phyloP scores from a whole-genome alignment of 64 coral and sea anemone genomes.

The Pocillopora verrucosa region DNA sequence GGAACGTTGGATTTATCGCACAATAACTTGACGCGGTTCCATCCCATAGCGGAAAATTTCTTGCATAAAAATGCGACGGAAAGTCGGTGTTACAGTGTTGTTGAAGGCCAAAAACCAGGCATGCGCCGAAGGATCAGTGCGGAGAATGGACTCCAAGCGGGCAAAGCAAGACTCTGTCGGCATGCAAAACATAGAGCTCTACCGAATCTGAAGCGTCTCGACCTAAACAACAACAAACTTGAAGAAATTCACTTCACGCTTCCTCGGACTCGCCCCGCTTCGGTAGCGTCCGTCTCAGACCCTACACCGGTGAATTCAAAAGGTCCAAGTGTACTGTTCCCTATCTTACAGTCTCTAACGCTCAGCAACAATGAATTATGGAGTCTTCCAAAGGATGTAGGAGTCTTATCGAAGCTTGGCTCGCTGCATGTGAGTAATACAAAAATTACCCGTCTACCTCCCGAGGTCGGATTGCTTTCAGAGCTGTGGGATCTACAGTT shows the following conservation, averaged over 20 bases:
- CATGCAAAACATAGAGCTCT: slow-evolving; percentile 80
- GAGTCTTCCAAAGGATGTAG: slow-evolving; percentile 66
- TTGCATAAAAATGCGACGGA: slow-evolving; percentile 4
- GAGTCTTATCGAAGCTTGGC: slow-evolving; percentile 78
- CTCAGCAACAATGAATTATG: slow-evolving; percentile 67
- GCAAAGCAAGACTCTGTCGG: slow-evolving; percentile 61
- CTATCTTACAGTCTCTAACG: slow-evolving; percentile 81
- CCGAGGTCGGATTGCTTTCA: slow-evolving; percentile 82
- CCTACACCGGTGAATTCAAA: neutral
- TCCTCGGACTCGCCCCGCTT: slow-evolving; percentile 26
- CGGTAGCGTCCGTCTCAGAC: neutral
- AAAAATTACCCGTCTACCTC: slow-evolving; percentile 71
- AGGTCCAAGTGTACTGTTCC: slow-evolving; percentile 57
- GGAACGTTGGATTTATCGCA: slow-evolving; percentile 84
- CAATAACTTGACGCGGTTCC: slow-evolving; percentile 67
- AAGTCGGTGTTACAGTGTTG: slow-evolving; percentile 55
- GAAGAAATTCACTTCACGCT: slow-evolving; percentile 64
- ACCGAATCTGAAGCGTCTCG: slow-evolving; percentile 76
- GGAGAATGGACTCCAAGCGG: slow-evolving; percentile 5
- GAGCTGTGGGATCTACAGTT: slow-evolving; percentile 95
- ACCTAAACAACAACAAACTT: slow-evolving; percentile 84
- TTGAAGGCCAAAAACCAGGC: slow-evolving; percentile 48
- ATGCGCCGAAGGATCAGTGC: slow-evolving; percentile 54
- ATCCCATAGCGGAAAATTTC: slow-evolving; percentile 42
- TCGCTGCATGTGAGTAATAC: slow-evolving; percentile 82